phyloP scores from a whole-genome alignment of 1,140 invertebrate genomes.

The Drosophila willistoni region DNA sequence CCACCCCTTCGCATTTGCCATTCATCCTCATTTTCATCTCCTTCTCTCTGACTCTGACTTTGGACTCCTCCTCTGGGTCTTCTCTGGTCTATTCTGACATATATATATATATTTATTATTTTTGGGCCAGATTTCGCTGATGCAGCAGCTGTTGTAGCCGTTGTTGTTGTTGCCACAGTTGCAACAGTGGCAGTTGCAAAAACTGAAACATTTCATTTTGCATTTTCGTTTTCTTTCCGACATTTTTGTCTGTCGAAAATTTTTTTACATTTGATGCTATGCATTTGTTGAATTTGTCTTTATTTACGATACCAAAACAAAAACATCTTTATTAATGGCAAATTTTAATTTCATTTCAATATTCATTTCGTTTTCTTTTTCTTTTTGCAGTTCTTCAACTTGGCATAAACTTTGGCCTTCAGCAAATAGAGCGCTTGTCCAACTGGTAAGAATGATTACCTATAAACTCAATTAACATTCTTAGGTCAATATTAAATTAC shows the following conservation, averaged over 20 bases:
- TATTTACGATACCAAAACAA: no score
- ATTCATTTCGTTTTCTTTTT: neutral
- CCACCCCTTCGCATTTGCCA: slow-evolving; percentile 6
- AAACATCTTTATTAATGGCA: neutral
- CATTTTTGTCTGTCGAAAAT: slow-evolving; percentile 1
- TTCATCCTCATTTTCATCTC: slow-evolving; percentile 38
- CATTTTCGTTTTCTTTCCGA: slow-evolving; percentile 19
- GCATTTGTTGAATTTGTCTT: no score
- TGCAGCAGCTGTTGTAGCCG: slow-evolving; percentile 2
- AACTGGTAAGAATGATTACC: slow-evolving; percentile 30
- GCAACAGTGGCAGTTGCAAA: slow-evolving; percentile 5
- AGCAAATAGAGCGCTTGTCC: slow-evolving; percentile 11
- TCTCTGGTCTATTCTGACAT: neutral
- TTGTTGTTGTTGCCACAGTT: neutral
- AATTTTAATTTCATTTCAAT: neutral
- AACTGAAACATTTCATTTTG: slow-evolving; percentile 11
- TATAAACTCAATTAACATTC: no score
- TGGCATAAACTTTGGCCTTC: neutral
- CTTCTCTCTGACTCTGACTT: neutral
- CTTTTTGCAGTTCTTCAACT: slow-evolving; percentile 35
- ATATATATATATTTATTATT: slow-evolving; percentile 34
- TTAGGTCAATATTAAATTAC: no score
- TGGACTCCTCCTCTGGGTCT: neutral
- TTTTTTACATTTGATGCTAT: neutral
- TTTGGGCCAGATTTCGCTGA: slow-evolving; percentile 41